phyloP scores from a whole-genome alignment of 2,888 invertebrate genomes.

The Phyllotreta striolata region DNA sequence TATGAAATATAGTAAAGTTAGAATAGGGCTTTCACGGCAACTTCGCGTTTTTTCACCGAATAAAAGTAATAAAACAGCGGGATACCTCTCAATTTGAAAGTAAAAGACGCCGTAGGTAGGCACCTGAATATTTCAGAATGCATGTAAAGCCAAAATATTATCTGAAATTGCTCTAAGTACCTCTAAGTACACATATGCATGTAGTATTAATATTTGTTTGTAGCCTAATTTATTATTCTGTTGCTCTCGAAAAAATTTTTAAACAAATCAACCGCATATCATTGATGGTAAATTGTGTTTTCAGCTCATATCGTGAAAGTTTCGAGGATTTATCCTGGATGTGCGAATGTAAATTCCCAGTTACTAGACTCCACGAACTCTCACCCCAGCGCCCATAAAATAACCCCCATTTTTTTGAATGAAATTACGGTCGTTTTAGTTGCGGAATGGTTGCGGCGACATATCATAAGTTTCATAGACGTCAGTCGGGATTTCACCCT shows the following conservation, averaged over 20 bases:
- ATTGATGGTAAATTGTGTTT: too few relatives aligned
- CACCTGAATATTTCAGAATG: constrained; percentile 7
- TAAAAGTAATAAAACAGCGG: constrained; percentile 11
- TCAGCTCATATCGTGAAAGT: too few relatives aligned
- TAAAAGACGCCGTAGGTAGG: constrained; percentile 6
- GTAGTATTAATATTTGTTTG: too few relatives aligned
- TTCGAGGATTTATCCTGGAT: background rate
- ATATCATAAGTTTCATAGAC: constrained; percentile 25
- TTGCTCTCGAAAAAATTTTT: too few relatives aligned
- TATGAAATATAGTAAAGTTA: too few relatives aligned
- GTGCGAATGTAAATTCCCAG: constrained; percentile 32
- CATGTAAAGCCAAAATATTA: background rate
- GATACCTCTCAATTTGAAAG: constrained; percentile 11
- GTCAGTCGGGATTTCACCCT: background rate
- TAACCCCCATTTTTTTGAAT: constrained; percentile 30
- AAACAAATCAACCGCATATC: too few relatives aligned
- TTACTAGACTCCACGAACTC: constrained; percentile 28
- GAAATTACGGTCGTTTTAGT: constrained; percentile 31
- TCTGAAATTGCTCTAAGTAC: too few relatives aligned
- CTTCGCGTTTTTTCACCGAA: too few relatives aligned
- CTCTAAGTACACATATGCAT: too few relatives aligned
- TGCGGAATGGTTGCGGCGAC: constrained; percentile 31
- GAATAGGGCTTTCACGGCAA: too few relatives aligned
- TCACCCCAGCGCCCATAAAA: constrained; percentile 29
- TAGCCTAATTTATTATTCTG: too few relatives aligned